Percentiles rank a stretch among this genome's conserved stretches.
Evolutionary conservation across 1,140 invertebrate genomes (phyloP).

Genomic region (Condylostylus longicornis): DNA sequence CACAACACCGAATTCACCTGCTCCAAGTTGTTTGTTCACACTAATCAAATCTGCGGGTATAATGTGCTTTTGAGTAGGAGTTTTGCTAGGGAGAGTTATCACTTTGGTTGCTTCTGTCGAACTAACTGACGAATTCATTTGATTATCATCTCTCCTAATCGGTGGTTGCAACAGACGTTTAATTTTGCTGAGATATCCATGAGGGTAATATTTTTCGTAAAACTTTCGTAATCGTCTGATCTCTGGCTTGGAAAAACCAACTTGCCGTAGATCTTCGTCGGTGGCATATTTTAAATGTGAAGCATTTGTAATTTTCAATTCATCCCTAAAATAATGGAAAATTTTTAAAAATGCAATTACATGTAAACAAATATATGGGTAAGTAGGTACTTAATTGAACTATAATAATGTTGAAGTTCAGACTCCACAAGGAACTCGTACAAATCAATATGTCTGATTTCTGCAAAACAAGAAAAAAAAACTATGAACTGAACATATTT

Average conservation of each 20-base stretch:
- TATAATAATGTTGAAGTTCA: slow-evolving; percentile 79
- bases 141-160: slow-evolving; percentile 42
- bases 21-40: slow-evolving; percentile 86
- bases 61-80: slow-evolving; percentile 78
- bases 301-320: slow-evolving; percentile 69
- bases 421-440: slow-evolving; percentile 84
- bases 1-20: slow-evolving; percentile 93
- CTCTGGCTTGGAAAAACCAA: slow-evolving; percentile 93
- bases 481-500: no score
- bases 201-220: slow-evolving; percentile 83
- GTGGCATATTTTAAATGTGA: slow-evolving; percentile 93
- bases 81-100: slow-evolving; percentile 32
- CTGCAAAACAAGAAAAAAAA: no score
- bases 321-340: slow-evolving; percentile 40
- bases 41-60: slow-evolving; percentile 87
- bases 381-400: slow-evolving; percentile 38
- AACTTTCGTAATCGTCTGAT: slow-evolving; percentile 83
- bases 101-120: slow-evolving; percentile 10
- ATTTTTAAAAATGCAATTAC: neutral
- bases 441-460: slow-evolving; percentile 46
- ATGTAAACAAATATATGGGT: slow-evolving; percentile 1
- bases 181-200: slow-evolving; percentile 82
- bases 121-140: slow-evolving; percentile 22
- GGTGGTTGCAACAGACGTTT: slow-evolving; percentile 55
- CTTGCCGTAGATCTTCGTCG: slow-evolving; percentile 75